These are phyloP conservation scores for Darevskia nairensis DNA, from an alignment of 2,797 vertebrate genomes.

Conservation along the genomic window DNA sequence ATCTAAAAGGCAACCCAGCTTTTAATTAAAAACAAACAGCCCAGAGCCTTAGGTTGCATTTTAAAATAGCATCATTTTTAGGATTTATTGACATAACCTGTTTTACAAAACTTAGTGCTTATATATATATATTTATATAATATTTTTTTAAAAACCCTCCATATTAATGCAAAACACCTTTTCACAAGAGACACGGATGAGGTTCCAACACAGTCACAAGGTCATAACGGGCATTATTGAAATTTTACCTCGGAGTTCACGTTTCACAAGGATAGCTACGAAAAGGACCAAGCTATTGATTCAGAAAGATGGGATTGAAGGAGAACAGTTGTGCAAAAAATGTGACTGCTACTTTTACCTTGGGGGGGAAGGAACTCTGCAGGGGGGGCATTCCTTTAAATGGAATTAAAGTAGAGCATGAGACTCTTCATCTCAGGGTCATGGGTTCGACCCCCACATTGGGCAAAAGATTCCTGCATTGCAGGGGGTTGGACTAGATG, in stretches of 20 bases:
- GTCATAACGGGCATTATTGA: not conserved
- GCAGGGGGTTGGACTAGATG: too few relatives aligned
- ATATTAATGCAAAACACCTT: conserved; percentile 66
- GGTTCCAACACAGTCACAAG: conserved; percentile 71
- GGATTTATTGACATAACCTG: conserved; percentile 61
- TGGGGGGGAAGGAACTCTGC: not conserved
- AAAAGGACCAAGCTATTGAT: not conserved
- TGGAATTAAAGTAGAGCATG: not conserved
- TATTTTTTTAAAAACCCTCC: conserved; percentile 54
- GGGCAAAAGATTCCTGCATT: too few relatives aligned
- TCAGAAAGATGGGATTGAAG: not conserved
- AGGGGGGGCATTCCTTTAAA: too few relatives aligned
- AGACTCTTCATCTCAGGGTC: too few relatives aligned
- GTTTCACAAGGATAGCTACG: not conserved
- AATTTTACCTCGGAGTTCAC: not conserved
- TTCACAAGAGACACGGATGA: conserved; percentile 67
- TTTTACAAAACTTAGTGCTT: conserved; percentile 64
- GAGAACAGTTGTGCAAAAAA: not conserved
- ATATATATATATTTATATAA: conserved; percentile 45
- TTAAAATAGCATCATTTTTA: conserved; percentile 38
- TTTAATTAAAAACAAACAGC: not conserved
- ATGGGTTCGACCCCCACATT: too few relatives aligned
- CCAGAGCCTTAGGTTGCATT: not conserved
- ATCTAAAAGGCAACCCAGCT: not conserved
- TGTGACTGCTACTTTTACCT: not conserved